phyloP scores from a whole-genome alignment of 2,888 invertebrate genomes.

The Steinernema hermaphroditum region DNA sequence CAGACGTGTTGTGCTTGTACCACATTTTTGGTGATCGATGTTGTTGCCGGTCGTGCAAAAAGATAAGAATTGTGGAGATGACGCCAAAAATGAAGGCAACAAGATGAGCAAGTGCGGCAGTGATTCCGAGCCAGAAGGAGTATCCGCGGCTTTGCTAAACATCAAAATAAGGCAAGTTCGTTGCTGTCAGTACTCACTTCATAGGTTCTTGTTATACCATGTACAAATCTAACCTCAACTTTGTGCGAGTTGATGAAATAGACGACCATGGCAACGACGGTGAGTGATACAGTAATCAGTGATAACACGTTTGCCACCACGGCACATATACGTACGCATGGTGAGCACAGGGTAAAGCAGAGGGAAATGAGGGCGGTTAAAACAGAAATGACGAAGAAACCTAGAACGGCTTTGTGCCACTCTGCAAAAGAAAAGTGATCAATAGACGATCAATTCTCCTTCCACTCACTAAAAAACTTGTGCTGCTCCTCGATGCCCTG shows the following conservation, averaged over 20 bases:
- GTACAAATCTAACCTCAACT: slow-evolving; percentile 43
- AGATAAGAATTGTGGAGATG: slow-evolving; percentile 41
- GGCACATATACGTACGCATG: slow-evolving; percentile 43
- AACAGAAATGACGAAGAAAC: slow-evolving; percentile 38
- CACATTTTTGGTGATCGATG: slow-evolving; percentile 33
- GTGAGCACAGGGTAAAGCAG: slow-evolving; percentile 45
- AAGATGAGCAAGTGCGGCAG: slow-evolving; percentile 35
- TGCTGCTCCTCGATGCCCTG: slow-evolving; percentile 44
- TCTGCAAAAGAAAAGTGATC: slow-evolving; percentile 37
- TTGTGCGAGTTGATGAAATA: slow-evolving; percentile 46
- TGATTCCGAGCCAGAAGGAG: slow-evolving; percentile 45
- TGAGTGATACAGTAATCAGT: slow-evolving; percentile 35
- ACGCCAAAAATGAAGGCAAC: slow-evolving; percentile 40
- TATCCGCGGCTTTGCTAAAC: slow-evolving; percentile 47
- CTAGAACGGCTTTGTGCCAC: slow-evolving; percentile 45
- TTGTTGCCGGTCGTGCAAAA: slow-evolving; percentile 42
- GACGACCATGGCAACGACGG: slow-evolving; percentile 33
- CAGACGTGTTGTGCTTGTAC: slow-evolving; percentile 22
- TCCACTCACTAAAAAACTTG: slow-evolving; percentile 42
- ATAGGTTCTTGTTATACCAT: slow-evolving; percentile 44
- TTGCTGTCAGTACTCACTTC: slow-evolving; percentile 40
- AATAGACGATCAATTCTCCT: background rate
- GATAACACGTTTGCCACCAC: slow-evolving; percentile 43
- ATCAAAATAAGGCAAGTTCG: background rate
- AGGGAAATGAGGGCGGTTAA: slow-evolving; percentile 39